Evolutionary conservation across 2,113 vertebrate species (phyloP).

Genomic region (Salvelinus alpinus): DNA sequence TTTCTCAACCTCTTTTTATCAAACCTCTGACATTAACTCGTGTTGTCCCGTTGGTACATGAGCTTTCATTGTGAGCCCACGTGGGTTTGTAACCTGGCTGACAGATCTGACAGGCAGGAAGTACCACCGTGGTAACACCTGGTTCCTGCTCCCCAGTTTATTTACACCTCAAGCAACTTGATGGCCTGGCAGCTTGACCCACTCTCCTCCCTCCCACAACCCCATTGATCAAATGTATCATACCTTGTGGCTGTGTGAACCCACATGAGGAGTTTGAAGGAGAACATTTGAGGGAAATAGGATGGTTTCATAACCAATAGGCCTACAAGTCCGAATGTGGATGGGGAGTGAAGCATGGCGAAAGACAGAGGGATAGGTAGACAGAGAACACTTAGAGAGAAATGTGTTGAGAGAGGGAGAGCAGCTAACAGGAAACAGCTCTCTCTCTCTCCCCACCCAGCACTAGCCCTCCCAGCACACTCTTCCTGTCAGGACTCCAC

Average conservation of each 20-base stretch:
- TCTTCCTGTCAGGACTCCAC: slow-evolving; percentile 72
- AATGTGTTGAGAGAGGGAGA: slow-evolving; percentile 15
- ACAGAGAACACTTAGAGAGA: slow-evolving; percentile 4
- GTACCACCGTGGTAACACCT: slow-evolving; percentile 61
- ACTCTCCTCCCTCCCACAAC: slow-evolving; percentile 18
- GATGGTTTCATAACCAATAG: not conserved
- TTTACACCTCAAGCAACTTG: slow-evolving; percentile 20
- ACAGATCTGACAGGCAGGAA: slow-evolving; percentile 50
- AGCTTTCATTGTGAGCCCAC: slow-evolving; percentile 37
- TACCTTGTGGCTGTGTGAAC: not conserved
- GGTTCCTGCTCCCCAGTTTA: slow-evolving; percentile 40
- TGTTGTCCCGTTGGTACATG: slow-evolving; percentile 30
- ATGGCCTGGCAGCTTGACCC: slow-evolving; percentile 13
- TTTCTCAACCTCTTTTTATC: slow-evolving; percentile 35
- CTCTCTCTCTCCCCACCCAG: slow-evolving; percentile 46
- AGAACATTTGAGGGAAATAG: slow-evolving; percentile 18
- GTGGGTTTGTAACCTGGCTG: slow-evolving; percentile 37
- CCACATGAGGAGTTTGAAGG: not conserved
- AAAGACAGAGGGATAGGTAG: not conserved
- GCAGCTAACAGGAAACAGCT: slow-evolving; percentile 68
- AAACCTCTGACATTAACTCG: slow-evolving; percentile 19
- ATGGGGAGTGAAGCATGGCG: not conserved
- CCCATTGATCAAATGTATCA: not conserved
- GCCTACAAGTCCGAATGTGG: not conserved
- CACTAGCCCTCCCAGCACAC: slow-evolving; percentile 62